Base-by-base conservation (phyloP, 2,113 vertebrate species). In the Oenanthe oenanthe region DNA sequence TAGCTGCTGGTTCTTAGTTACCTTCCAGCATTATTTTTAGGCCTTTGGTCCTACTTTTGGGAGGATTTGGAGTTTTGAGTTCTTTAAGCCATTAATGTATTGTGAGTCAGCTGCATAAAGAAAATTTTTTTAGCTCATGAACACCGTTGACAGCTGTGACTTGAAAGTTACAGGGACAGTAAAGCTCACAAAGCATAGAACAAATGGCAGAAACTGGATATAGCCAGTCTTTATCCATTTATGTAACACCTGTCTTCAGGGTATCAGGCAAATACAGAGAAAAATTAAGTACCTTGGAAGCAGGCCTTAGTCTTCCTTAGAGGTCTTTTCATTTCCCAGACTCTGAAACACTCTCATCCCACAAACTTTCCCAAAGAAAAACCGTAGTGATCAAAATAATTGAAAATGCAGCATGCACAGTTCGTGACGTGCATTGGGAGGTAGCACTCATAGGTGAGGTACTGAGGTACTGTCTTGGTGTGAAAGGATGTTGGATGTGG, bases 381-480 rank as follows among this genome's bases (percentile, higher is more conserved):
- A 20, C 32, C 1, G 0, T 40, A 5, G 18, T n/a, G 31, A 54
- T 65, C 25, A 58, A 32, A 88, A 18, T 25, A 6, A 17, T 28
- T 32, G 54, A n/a, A 75, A 71, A 50, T 22, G 34, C 2, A 1
- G 11, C 17, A 8, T 0, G 0, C 4, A 6, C 0, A 0, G 20
- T 76, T 91, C 16, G 31, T 65, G 34, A 70, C 26, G 18, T 32
- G 8, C 0, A 0, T n/a, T 89, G 43, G 9, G 9, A 65, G 29
- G 11, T 50, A 40, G n/a, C 16, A 3, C 20, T 82, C 1, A 1
- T 3, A 66, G 22, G 26, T 62, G 34, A 71, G 31, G 13, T 83
- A 18, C 43, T 62, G 40, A 84, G 31, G 14, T 77, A 13, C 43
- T 77, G 53, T 56, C 9, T 36, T 77, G 61, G 48, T 67, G 38